phyloP scores from a whole-genome alignment of 2,797 vertebrate species.

The Cossypha niveicapilla region DNA sequence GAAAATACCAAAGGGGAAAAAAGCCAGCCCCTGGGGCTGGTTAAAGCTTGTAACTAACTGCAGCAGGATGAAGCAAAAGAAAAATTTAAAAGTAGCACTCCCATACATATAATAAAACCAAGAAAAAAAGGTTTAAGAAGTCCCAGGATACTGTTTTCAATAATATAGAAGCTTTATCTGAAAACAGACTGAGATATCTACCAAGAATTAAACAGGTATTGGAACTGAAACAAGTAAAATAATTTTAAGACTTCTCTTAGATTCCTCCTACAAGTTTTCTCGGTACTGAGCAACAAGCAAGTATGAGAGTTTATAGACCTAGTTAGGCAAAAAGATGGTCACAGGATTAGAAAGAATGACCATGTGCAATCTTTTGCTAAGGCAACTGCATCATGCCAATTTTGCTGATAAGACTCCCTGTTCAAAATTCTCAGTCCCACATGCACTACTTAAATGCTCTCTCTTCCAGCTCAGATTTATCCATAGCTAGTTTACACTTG shows the following conservation, averaged over 20 bases:
- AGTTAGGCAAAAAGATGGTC: neutral
- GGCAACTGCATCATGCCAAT: neutral
- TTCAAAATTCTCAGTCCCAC: rapidly evolving
- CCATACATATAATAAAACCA: neutral
- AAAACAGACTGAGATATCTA: neutral
- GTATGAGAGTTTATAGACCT: neutral
- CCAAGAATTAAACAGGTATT: neutral
- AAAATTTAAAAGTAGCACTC: neutral
- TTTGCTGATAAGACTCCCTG: neutral
- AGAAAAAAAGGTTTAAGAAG: neutral
- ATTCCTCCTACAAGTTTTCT: neutral
- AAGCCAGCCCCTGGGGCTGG: neutral
- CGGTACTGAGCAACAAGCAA: neutral
- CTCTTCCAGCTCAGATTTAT: neutral
- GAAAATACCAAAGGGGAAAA: neutral
- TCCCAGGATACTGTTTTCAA: neutral
- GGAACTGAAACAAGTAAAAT: neutral
- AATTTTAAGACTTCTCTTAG: neutral
- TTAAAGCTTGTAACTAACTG: neutral
- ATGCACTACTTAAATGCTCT: neutral
- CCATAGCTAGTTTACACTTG: neutral
- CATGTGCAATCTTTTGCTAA: neutral
- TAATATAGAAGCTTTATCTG: neutral
- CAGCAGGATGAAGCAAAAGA: neutral
- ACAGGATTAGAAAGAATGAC: neutral